Base-by-base conservation (phyloP, 2,888 invertebrate species). In the Leptinotarsa juncta region DNA sequence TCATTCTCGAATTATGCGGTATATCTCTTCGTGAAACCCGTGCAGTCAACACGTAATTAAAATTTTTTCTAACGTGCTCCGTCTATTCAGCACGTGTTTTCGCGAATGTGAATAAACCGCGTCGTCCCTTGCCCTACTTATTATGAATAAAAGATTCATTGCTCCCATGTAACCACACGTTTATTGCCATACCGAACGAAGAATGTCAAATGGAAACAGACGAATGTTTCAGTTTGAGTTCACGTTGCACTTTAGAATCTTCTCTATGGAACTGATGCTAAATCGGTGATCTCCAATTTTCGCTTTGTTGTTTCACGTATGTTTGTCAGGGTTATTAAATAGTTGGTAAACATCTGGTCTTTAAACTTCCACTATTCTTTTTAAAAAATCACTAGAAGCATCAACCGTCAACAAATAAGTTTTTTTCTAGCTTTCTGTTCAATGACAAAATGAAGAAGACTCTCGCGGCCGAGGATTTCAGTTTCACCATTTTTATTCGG, bases 91-190 rank as follows among this genome's bases (percentile, higher is more conserved):
- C 57, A 57, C 57, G 57, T 57, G 57, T 57, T 57, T 57, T 23
- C 57, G 57, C 57, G 23, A 20, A 57, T 57, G 57, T 57, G 57
- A 57, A 57, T 57, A 57, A 57, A 57, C 57, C 23, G 57, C 23
- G 20, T 57, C 23, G 20, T 20, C 57, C 57, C 57, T 57, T 23
- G 57, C 23, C 57, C 57, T 57, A 57, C 23, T 57, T 57, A 57
- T 12, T 57, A 57, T 57, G 57, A 57, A 57, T 57, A 14, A 57
- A 20, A 23, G 57, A 57, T 57, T 57, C 23, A 57, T 57, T 57
- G 23, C 57, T 26, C 14, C 15, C 57, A 57, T 57, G 57, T 57
- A 23, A 57, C 57, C 57, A 57, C 57, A 57, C 57, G 57, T 57
- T 57, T 57, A 57, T 23, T 57, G 57, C 57, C 57, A 20, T 57